These are phyloP conservation scores for Belonocnema kinseyi DNA, from an alignment of 1,140 invertebrate genomes.

Conservation along the genomic window DNA sequence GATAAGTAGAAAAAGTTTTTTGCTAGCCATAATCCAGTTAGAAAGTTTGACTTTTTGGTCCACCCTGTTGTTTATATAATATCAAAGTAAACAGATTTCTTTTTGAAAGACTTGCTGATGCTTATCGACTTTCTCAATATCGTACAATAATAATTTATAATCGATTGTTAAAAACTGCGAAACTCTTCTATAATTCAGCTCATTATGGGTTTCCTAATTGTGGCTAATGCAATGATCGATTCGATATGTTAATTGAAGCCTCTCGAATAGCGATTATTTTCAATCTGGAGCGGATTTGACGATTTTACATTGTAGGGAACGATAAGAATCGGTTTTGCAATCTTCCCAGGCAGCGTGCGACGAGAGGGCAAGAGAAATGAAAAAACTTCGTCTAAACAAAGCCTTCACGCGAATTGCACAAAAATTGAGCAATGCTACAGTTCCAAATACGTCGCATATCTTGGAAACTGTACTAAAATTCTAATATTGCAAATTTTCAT, in stretches of 20 bases:
- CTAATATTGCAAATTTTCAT: background rate
- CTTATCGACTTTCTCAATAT: no score
- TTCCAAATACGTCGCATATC: constrained; percentile 53
- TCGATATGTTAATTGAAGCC: constrained; percentile 18
- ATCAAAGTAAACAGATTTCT: no score
- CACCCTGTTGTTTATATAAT: no score
- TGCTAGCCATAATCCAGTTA: no score
- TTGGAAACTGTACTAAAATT: constrained; percentile 41
- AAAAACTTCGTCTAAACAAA: constrained; percentile 49
- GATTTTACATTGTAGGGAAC: constrained; percentile 60
- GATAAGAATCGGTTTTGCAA: constrained; percentile 70
- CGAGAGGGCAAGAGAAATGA: background rate
- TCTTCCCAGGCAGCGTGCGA: constrained; percentile 64
- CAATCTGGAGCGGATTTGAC: constrained; percentile 61
- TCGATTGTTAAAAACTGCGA: constrained; percentile 13
- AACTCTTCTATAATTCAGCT: constrained; percentile 30
- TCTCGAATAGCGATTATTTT: background rate
- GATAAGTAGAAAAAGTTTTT: no score
- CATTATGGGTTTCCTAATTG: constrained; percentile 4
- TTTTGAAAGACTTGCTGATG: no score
- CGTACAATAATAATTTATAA: no score
- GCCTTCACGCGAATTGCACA: constrained; percentile 50
- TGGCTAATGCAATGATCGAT: constrained; percentile 8
- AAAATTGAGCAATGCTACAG: constrained; percentile 52
- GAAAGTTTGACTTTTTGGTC: no score